Evolutionary conservation across 1,140 invertebrate species (phyloP).

Genomic region (Proales similis): DNA sequence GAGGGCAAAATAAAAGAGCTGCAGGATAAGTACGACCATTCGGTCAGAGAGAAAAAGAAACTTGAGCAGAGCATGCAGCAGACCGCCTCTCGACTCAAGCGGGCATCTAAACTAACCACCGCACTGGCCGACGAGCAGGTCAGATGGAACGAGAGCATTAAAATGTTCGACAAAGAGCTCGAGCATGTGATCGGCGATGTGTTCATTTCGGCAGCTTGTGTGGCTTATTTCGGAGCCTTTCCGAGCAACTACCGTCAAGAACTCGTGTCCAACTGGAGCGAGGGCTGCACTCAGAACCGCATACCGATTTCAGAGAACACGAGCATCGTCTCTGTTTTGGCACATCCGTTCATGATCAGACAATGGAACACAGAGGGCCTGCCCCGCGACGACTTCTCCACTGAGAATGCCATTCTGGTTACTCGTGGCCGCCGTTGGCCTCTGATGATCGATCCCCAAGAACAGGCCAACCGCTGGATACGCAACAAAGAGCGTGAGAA

Average conservation of each 20-base stretch:
- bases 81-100: conserved; percentile 66
- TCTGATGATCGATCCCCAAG: conserved; percentile 80
- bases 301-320: conserved; percentile 48
- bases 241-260: conserved; percentile 47
- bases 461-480: conserved; percentile 60
- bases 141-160: conserved; percentile 68
- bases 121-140: conserved; percentile 74
- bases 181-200: conserved; percentile 54
- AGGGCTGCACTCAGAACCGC: conserved; percentile 45
- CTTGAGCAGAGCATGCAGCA: conserved; percentile 63
- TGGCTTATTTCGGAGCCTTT: conserved; percentile 54
- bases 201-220: conserved; percentile 53
- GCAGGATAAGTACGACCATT: conserved; percentile 54
- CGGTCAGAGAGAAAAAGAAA: conserved; percentile 58
- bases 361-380: conserved; percentile 74
- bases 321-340: conserved; percentile 57
- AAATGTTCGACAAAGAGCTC: conserved; percentile 51
- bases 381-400: conserved; percentile 72
- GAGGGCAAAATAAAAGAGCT: conserved; percentile 53
- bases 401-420: conserved; percentile 77
- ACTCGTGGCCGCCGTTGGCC: conserved; percentile 72
- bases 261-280: conserved; percentile 40
- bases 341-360: conserved; percentile 72
- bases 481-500: conserved; percentile 52
- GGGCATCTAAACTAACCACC: conserved; percentile 71